Conservation (phyloP, 1,140 invertebrate species). For the Gonatopus flavifemur region DNA sequence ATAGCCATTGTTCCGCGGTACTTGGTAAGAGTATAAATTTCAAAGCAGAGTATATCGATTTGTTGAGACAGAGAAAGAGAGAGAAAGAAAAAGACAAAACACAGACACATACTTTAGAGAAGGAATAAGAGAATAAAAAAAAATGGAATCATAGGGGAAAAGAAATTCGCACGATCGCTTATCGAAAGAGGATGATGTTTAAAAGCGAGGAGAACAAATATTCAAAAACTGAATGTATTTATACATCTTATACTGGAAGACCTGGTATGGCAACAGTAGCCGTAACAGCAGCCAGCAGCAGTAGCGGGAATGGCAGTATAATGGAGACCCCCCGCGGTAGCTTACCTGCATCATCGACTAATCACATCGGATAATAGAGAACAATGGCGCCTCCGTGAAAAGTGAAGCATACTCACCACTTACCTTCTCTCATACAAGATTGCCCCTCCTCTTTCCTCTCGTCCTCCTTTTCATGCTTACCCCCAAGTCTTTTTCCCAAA, state of each 20-base stretch:
- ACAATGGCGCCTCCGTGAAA: conserved; percentile 54
- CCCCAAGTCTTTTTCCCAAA: conserved; percentile 5
- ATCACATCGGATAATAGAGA: conserved; percentile 58
- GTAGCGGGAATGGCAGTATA: conserved; percentile 35
- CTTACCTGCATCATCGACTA: conserved; percentile 60
- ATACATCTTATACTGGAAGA: too few species aligned
- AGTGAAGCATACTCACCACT: conserved; percentile 52
- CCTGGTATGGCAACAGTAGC: conserved; percentile 20
- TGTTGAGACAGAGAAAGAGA: background rate
- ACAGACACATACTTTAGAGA: background rate
- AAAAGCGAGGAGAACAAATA: conserved; percentile 13
- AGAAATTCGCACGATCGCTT: conserved; percentile 3
- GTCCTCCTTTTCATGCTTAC: background rate
- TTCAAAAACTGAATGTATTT: too few species aligned
- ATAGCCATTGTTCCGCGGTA: conserved; percentile 36
- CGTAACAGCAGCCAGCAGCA: conserved; percentile 26
- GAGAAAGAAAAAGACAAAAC: background rate
- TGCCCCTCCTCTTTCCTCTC: background rate
- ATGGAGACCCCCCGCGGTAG: conserved; percentile 55
- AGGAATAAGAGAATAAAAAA: background rate
- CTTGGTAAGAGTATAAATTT: conserved; percentile 44
- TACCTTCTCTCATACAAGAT: conserved; percentile 26
- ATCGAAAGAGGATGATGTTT: conserved; percentile 10
- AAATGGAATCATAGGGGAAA: background rate
- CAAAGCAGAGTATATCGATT: conserved; percentile 25